These are phyloP conservation scores for Leucania comma DNA, from an alignment of 2,888 invertebrate species.

Conservation along the genomic window DNA sequence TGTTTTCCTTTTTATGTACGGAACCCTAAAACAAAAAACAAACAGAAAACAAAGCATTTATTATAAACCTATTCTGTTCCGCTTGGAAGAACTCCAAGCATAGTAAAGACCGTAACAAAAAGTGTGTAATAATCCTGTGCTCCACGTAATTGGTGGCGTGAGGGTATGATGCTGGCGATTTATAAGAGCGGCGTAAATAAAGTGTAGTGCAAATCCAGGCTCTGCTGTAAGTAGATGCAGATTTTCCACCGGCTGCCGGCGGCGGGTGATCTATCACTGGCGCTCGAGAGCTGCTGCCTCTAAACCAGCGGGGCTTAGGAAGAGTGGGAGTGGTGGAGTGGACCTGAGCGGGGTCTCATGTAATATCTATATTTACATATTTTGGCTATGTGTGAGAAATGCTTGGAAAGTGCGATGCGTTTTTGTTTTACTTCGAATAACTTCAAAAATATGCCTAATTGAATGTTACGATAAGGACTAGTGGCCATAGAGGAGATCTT, in stretches of 20 bases:
- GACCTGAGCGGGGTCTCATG: not conserved
- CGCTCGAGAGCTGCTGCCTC: constrained; percentile 56
- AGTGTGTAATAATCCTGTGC: constrained; percentile 48
- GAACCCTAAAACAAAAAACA: constrained; percentile 8
- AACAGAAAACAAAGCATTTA: constrained; percentile 34
- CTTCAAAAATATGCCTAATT: no score
- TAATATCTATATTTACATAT: not conserved
- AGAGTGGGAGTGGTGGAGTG: not conserved
- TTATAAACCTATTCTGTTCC: constrained; percentile 27
- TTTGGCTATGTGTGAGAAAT: no score
- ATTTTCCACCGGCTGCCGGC: constrained; percentile 78
- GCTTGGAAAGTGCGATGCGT: no score
- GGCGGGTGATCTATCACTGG: constrained; percentile 84
- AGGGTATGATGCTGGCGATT: constrained; percentile 71
- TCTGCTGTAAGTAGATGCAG: constrained; percentile 82
- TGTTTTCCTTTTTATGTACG: no score
- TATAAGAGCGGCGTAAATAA: constrained; percentile 79
- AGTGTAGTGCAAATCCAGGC: constrained; percentile 79
- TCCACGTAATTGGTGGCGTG: constrained; percentile 58
- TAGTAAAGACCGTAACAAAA: constrained; percentile 35
- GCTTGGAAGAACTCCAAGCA: constrained; percentile 17
- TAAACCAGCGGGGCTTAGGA: constrained; percentile 30
- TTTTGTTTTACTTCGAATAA: no score
- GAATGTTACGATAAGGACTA: no score
- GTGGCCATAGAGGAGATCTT: no score